Evolutionary conservation across 2,113 vertebrate genomes (phyloP).

Genomic region (Anser brachyrhynchus): DNA sequence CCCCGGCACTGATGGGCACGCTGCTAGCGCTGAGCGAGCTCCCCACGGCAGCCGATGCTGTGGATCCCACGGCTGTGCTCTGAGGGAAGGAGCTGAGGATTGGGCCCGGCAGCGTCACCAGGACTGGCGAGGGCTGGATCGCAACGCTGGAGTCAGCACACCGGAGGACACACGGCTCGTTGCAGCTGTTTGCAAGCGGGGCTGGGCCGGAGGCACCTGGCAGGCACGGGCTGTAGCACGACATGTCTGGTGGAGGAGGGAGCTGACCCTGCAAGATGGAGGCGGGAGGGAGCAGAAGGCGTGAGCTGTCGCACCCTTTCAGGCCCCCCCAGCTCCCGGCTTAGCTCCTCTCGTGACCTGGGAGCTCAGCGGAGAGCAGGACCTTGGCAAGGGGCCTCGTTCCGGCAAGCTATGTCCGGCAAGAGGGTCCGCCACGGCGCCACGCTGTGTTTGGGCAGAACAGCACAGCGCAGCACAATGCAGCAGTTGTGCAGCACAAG

Average conservation of each 20-base stretch:
- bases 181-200: neutral
- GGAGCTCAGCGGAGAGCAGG: no score
- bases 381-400: no score
- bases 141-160: neutral
- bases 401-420: no score
- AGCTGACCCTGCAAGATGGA: neutral
- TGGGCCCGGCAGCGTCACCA: neutral
- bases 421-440: no score
- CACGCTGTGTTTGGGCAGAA: no score
- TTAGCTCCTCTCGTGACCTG: no score
- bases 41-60: neutral
- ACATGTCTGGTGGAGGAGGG: neutral
- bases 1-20: neutral
- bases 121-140: neutral
- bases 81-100: neutral
- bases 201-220: neutral
- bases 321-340: no score
- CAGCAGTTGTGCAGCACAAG: no score
- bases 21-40: neutral
- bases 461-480: no score
- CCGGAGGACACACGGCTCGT: neutral
- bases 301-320: neutral
- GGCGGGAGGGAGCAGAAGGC: neutral
- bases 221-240: neutral
- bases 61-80: neutral